Evolutionary conservation across 2,797 vertebrate genomes (phyloP), one percentile per base, ranked within the genome.

Genomic region (Enoplosus armatus): DNA sequence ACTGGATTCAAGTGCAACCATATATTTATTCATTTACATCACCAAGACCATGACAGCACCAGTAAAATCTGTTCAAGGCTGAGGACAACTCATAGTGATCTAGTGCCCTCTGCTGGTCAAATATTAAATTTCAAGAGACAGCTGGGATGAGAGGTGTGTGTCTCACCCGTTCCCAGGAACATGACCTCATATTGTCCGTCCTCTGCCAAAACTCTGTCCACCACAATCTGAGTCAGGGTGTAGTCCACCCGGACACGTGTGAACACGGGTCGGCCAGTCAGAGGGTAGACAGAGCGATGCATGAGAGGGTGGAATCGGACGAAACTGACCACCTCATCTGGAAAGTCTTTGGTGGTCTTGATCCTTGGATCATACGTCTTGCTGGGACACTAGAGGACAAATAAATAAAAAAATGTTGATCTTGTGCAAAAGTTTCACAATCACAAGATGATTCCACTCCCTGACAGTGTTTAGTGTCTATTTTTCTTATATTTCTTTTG

Each of bases 151-250:
- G 62, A 39, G n/a, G 24, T 5, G 22, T 31, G 27, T 7, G 24
- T 53, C 87, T 80, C 89, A 99, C 98, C 98, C 96, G 98, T 99
- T 63, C 98, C 98, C 5, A 99, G 93, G 86, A 99, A 99, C 95
- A 99, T 97, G 63, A 99, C 97, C 22, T 98, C 97, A 20, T 99
- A 99, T 0, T 97, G 98, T 18, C 98, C 98, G 0, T 99, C 98
- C 84, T 99, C 98, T n/a, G 98, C 98, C 53, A 95, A 75, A 8
- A 99, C 98, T 0, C 95, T 97, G 85, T 99, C 98, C 89, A 99
- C 98, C 37, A 97, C 97, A 0, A 99, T 96, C 90, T 98, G 97
- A 0, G 97, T 99, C 74, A 99, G 92, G 0, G 94, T 95, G 91
- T 99, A 99, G 85, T 99, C 97, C 39, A 97, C 97, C 0, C 96